Evolutionary conservation across 2,888 invertebrate species (phyloP).

Genomic region (Galeruca laticollis): DNA sequence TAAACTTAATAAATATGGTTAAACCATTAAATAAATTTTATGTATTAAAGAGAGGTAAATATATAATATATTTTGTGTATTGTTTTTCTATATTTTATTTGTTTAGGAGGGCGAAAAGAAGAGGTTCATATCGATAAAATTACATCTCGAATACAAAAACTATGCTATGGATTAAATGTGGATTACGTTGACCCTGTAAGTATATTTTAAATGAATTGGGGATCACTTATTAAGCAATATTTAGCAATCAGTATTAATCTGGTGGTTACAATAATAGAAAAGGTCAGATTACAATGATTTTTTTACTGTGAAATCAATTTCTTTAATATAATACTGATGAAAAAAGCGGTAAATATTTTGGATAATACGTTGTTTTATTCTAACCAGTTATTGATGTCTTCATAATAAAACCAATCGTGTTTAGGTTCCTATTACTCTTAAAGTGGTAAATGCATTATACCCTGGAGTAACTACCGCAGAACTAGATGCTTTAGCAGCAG

Average conservation of each 20-base stretch:
- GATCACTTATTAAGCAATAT: too few relatives aligned
- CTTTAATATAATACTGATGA: background rate
- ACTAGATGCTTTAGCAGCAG: conserved; percentile 97
- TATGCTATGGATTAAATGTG: conserved; percentile 95
- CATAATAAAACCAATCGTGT: too few relatives aligned
- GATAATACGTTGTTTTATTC: background rate
- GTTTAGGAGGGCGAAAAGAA: conserved; percentile 87
- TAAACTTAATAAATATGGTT: conserved; percentile 14
- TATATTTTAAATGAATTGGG: conserved; percentile 46
- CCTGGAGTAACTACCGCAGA: conserved; percentile 99
- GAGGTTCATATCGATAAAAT: conserved; percentile 98
- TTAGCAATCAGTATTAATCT: too few relatives aligned
- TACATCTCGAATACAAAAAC: conserved; percentile 92
- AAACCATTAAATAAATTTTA: conserved; percentile 60
- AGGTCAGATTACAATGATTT: too few relatives aligned
- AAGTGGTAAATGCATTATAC: conserved; percentile 95
- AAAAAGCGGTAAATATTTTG: background rate
- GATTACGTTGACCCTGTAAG: conserved; percentile 96
- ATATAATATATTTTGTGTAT: background rate
- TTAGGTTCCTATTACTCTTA: conserved; percentile 77
- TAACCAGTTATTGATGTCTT: too few relatives aligned
- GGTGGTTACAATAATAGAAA: too few relatives aligned
- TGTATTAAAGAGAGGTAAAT: conserved; percentile 69
- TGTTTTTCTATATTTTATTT: background rate
- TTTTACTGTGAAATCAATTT: too few relatives aligned